These are phyloP conservation scores for Sylvia borin DNA, from an alignment of 2,797 vertebrate species.

Conservation along the genomic window DNA sequence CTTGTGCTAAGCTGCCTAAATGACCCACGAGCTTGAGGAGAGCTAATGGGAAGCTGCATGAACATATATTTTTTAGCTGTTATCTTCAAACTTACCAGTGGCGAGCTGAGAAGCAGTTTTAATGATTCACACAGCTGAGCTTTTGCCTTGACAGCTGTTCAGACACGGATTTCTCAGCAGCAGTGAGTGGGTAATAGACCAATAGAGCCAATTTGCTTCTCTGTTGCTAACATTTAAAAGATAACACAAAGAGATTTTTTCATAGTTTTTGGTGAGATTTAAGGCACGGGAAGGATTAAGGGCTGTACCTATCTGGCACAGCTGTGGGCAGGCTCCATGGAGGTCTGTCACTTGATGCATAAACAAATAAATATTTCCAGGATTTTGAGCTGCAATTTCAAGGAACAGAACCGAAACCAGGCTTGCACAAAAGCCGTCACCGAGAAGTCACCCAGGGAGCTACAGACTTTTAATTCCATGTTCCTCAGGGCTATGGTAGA, in stretches of 20 bases:
- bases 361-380: background rate
- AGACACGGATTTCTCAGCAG: slow-evolving; percentile 49
- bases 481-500: background rate
- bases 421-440: background rate
- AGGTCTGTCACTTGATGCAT: background rate
- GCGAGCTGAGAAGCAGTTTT: slow-evolving; percentile 38
- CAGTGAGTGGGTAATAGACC: slow-evolving; percentile 11
- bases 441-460: background rate
- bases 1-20: slow-evolving; percentile 48
- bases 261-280: slow-evolving; percentile 1
- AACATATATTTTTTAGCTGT: background rate
- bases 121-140: slow-evolving; percentile 48
- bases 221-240: slow-evolving; percentile 6
- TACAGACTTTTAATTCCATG: background rate
- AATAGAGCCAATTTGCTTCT: slow-evolving; percentile 9
- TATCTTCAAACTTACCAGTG: slow-evolving; percentile 34
- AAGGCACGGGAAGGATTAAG: background rate
- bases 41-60: slow-evolving; percentile 28
- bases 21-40: background rate
- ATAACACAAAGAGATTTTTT: background rate
- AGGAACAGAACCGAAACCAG: background rate
- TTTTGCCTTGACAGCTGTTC: slow-evolving; percentile 34
- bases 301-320: background rate
- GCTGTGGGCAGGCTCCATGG: fast-evolving
- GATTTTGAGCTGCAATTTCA: background rate